Conservation (phyloP, 2,113 vertebrate genomes). For the Saccopteryx bilineata region DNA sequence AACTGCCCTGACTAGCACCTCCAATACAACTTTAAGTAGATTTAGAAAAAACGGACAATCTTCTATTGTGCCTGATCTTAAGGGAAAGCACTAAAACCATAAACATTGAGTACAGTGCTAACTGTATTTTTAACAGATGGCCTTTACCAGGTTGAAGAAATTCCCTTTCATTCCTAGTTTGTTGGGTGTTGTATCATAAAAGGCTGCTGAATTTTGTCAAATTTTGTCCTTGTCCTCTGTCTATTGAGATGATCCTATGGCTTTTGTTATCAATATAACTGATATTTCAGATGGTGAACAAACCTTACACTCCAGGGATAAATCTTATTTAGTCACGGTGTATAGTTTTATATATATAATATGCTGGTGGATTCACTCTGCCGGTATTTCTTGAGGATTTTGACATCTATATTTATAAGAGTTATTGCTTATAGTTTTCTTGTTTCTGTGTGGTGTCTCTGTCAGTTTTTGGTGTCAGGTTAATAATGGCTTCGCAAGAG, state of each 20-base stretch:
- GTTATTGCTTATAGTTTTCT: too few species aligned
- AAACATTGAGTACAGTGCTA: background rate
- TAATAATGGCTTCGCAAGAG: too few species aligned
- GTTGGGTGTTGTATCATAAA: background rate
- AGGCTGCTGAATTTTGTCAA: background rate
- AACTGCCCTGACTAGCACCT: too few species aligned
- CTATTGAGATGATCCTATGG: background rate
- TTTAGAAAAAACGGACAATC: too few species aligned
- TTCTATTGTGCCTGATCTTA: background rate
- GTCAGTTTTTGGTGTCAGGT: too few species aligned
- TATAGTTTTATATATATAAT: background rate
- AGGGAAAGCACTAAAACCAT: background rate
- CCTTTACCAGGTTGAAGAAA: background rate
- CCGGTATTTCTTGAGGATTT: too few species aligned
- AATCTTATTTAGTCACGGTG: background rate
- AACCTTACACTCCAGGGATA: background rate
- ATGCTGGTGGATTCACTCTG: background rate
- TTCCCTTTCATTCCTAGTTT: background rate
- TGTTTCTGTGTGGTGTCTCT: too few species aligned
- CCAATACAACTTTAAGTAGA: too few species aligned
- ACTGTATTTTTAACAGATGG: background rate
- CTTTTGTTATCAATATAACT: background rate
- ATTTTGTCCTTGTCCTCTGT: background rate
- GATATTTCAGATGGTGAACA: slow-evolving; percentile 27
- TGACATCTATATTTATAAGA: too few species aligned